phyloP scores from a whole-genome alignment of 53 echinoderm and acorn worm genomes.

The Paelopatides confundens region DNA sequence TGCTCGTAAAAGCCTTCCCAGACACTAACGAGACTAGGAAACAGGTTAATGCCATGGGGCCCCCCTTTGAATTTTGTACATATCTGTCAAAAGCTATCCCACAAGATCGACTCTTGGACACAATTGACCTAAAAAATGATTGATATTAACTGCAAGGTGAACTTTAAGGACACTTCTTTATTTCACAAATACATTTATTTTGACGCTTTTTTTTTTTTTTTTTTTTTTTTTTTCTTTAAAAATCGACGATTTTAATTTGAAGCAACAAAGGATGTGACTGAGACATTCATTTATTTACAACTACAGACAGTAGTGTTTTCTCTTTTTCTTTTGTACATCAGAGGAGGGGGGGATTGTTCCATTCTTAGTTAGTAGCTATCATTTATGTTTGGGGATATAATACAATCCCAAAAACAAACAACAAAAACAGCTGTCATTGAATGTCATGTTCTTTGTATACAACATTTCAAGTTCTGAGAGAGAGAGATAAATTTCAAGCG shows the following conservation, averaged over 20 bases:
- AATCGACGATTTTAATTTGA: background rate
- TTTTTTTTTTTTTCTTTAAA: background rate
- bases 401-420: too few species aligned
- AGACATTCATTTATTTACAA: background rate
- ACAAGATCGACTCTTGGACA: background rate
- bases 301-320: background rate
- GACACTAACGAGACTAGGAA: slow-evolving; percentile 1
- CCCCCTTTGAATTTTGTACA: background rate
- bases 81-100: slow-evolving; percentile 1
- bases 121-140: slow-evolving; percentile 31
- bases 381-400: background rate
- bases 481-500: too few species aligned
- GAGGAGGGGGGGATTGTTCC: background rate
- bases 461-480: too few species aligned
- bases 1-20: slow-evolving; percentile 28
- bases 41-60: slow-evolving; percentile 20
- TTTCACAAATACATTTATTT: background rate
- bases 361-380: background rate
- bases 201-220: background rate
- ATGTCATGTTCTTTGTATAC: too few species aligned
- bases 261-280: background rate
- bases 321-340: background rate
- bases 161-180: background rate
- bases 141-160: slow-evolving; percentile 11
- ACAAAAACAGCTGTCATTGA: too few species aligned